Evolutionary conservation across 2,888 invertebrate genomes (phyloP), one percentile per base, ranked within the genome.

Genomic region (Microctonus hyperodae): DNA sequence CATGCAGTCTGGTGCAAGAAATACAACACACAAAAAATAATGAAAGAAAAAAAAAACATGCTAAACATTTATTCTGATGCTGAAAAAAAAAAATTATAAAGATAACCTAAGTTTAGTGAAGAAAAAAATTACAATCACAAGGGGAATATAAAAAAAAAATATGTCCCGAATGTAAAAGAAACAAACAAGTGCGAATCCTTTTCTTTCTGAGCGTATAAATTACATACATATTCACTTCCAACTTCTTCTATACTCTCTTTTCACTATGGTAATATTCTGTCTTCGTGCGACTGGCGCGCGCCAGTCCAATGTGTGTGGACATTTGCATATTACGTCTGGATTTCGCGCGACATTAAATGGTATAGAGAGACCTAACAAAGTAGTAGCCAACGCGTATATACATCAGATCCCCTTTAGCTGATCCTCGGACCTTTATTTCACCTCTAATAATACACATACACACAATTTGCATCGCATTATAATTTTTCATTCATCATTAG

Each of bases 241-340:
- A 23, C 37, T 59, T 23, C 50, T 55, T 22, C 16, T 16, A 44
- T 20, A 16, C 7, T n/a, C 44, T 44, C 44, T 16, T 44, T 44
- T 7, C 44, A 44, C 7, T 44, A 16, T 44, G 6, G 16, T 44
- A n/a, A 4, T 44, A 53, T 63, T 59, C 25, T 37, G 57, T 66
- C 69, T 63, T 48, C 56, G 31, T 44, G 33, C 58, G 70, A 20
- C 60, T 69, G 74, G 75, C 76, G 76, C 75, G 76, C 78, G 78
- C 76, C 78, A 69, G 71, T 66, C 72, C 68, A 69, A 55, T 72
- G 68, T n/a, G n/a, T n/a, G 16, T 64, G 72, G 68, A 66, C 71
- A 83, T 83, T 83, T 83, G 81, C 82, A 83, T 83, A 82, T 81
- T 79, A 78, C 76, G 80, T 75, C 77, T 72, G 60, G 64, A 35